Evolutionary conservation across 2,888 invertebrate genomes (phyloP), one percentile per base, ranked within the genome.

Genomic region (Stenoptilia bipunctidactyla): DNA sequence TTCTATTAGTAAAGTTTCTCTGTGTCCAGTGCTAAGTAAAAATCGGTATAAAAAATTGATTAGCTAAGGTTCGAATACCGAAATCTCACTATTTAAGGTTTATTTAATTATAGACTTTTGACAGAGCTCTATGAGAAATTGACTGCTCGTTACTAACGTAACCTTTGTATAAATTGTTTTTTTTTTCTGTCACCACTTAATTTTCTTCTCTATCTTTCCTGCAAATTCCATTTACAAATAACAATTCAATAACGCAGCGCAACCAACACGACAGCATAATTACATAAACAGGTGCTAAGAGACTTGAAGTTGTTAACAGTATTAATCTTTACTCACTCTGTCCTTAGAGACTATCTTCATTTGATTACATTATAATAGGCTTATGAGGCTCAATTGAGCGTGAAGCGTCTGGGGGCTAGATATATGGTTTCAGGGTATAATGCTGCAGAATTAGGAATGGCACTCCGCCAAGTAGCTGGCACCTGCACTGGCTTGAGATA

Each of bases 401-500:
- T 30, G 30, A 12, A 9, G 2, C 6, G 6, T n/a, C 30, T 12
- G 3, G 30, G 30, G 30, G n/a, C 20, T 20, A 20, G 8, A 20
- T 20, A 20, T 20, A 20, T 20, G 20, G 20, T 3, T 3, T 3
- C 20, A 5, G n/a, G 8, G 20, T 20, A 20, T 20, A 20, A 20
- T 20, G 30, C 30, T 3, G 30, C 48, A 33, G 39, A 48, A 53
- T 53, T 51, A 53, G 47, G 44, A 45, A 42, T 52, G 60, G 58
- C 58, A 52, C 37, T 15, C 38, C 36, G 54, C 58, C 58, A 58
- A 50, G 40, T n/a, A 37, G 39, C 27, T 14, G 25, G 9, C 34
- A 42, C 42, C 46, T 43, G 43, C 44, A 42, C 41, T 42, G 44
- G 41, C 45, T 45, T 40, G 20, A 20, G 20, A 20, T 20, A 20